These are phyloP conservation scores for Hydrozoanthus tunicans DNA, from an alignment of 64 coral and sea anemone species.

Conservation along the genomic window DNA sequence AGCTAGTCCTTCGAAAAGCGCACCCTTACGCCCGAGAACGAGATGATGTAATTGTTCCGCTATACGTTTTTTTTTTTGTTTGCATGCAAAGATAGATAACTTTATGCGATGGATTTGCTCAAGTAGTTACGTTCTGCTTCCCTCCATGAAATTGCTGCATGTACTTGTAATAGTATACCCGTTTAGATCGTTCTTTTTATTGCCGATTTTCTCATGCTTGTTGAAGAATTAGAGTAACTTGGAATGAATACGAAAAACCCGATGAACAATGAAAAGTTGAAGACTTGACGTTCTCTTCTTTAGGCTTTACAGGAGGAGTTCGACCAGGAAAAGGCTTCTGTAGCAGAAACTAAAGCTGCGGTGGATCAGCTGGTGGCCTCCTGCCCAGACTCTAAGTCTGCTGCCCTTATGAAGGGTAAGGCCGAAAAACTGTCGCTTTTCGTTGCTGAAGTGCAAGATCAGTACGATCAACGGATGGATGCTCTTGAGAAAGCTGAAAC, in stretches of 20 bases:
- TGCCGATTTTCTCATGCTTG: too few relatives aligned
- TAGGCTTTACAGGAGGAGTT: conserved; percentile 76
- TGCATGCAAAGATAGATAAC: not conserved
- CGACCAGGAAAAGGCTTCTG: conserved; percentile 67
- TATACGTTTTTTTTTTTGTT: not conserved
- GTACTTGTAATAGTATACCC: too few relatives aligned
- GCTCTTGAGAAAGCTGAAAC: conserved; percentile 61
- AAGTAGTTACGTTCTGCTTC: not conserved
- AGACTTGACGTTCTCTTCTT: not conserved
- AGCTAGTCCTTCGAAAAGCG: too few relatives aligned
- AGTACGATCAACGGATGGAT: conserved; percentile 68
- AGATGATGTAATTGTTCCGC: too few relatives aligned
- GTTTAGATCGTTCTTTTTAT: too few relatives aligned
- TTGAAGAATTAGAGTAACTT: too few relatives aligned
- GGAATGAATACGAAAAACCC: not conserved
- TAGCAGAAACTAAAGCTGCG: conserved; percentile 58
- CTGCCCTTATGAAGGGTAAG: conserved; percentile 79
- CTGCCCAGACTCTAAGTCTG: conserved; percentile 82
- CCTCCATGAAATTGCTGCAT: too few relatives aligned
- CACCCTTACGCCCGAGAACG: too few relatives aligned
- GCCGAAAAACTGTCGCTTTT: conserved; percentile 63
- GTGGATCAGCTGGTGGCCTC: conserved; percentile 63
- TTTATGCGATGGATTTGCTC: not conserved
- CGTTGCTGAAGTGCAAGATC: conserved; percentile 60
- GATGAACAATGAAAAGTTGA: not conserved